Base-by-base conservation (phyloP, 2,797 vertebrate species). In the Chelidonichthys spinosus region DNA sequence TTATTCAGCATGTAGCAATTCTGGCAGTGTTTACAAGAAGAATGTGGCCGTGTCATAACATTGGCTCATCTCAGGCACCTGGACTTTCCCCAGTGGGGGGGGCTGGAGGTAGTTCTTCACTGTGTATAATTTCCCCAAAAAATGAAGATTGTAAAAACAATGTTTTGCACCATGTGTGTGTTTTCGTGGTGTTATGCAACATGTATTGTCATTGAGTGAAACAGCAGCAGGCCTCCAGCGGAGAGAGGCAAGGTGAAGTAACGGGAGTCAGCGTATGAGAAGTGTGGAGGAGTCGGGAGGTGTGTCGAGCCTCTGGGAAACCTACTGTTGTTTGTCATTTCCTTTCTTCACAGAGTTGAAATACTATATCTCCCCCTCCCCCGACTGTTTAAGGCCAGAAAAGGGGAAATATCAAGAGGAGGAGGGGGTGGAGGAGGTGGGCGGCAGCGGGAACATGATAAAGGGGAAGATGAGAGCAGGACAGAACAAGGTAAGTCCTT, bases 271-370 rank as follows among this genome's bases (percentile, higher is more conserved):
- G 68, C 17, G 4, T 54, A 76, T 56, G 9, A 73, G 69, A 53
- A 59, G 67, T 70, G 77, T 78, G 42, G 72, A 81, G 74, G 69
- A 83, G 77, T 69, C 69, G 55, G 65, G 83, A 81, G 85, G 86
- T 56, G 84, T 80, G 84, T 73, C 78, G 42, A 0, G 66, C 84
- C 88, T 78, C 62, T n/a, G 68, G 85, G 85, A 54, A 64, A 75
- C 49, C 69, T 69, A 72, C 80, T 79, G 54, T 61, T 84, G 82
- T 85, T 87, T 84, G 85, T 77, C 40, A 49, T 81, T 69, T 81
- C 50, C 74, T 75, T 75, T 88, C 77, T 86, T 89, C 59, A 66
- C 61, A 11, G 61, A 84, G 78, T 36, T 89, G 87, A 89, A 92
- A 93, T 85, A 70, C 58, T 78, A 90, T 78, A 90, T 82, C 75